Base-by-base conservation (phyloP, 2,113 vertebrate genomes). In the Percopsis transmontana region DNA sequence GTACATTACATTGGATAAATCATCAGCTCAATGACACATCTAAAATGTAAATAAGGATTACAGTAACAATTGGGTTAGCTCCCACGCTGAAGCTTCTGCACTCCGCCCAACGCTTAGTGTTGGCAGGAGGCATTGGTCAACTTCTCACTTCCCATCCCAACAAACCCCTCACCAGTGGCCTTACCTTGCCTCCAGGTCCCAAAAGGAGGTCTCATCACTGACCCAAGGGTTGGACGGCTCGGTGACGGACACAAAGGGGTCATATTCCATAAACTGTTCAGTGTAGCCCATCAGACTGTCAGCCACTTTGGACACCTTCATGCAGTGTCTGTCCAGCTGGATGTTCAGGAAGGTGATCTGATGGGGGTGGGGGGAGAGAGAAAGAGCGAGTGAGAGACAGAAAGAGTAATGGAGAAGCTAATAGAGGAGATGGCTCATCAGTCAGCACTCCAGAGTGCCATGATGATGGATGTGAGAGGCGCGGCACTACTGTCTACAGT, bases 291-390 rank as follows among this genome's bases (percentile, higher is more conserved):
- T 97, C 86, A 98, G 92, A 81, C 96, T 96, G 93, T 98, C 96
- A 45, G 96, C 96, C 85, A 98, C 96, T 93, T 98, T 98, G 83
- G 96, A 98, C 91, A 98, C 97, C 91, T 97, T 98, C 94, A 98
- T 93, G 90, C 96, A 96, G 86, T 98, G 96, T 82, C 96, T 94
- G 86, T 97, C 96, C 85, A 98, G 94, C 86, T 98, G 96, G 71
- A 90, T 79, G 57, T 95, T 96, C 88, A 98, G 88, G 91, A 98
- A 98, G 68, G 87, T 90, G 87, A 98, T 97, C 96, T 98, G 92
- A 70, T 20, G 70, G 85, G 80, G 60, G 40, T 5, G 66, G 51
- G 63, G 21, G 45, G 27, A 33, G 27, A 33, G 27, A 33, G 27
- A 33, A 6, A 33, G 27, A 33, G 61, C 67, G 58, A 53, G 58